These are phyloP conservation scores for Perizoma affinitatum DNA, from an alignment of 2,888 invertebrate species.

Conservation along the genomic window DNA sequence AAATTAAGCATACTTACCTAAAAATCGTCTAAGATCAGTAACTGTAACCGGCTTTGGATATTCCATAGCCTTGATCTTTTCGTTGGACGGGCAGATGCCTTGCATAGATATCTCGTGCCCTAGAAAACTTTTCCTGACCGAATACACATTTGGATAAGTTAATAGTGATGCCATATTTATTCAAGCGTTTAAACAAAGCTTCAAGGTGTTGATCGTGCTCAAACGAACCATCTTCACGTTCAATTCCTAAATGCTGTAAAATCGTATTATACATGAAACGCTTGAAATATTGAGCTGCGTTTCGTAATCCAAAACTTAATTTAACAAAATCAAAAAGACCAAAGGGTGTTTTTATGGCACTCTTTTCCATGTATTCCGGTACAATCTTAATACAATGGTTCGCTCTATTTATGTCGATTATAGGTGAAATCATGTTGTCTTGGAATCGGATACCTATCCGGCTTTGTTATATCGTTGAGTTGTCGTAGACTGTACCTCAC, in stretches of 20 bases:
- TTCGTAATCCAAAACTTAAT: constrained; percentile 23
- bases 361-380: constrained; percentile 15
- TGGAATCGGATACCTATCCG: constrained; percentile 21
- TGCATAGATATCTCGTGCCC: constrained; percentile 30
- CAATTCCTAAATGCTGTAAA: constrained; percentile 11
- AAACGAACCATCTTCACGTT: too few relatives aligned
- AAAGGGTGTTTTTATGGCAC: constrained; percentile 22
- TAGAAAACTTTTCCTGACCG: constrained; percentile 11
- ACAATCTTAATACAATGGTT: constrained; percentile 13
- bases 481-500: constrained; percentile 17
- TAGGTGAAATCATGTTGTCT: constrained; percentile 22
- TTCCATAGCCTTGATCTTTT: constrained; percentile 32
- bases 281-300: constrained; percentile 32
- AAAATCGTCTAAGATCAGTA: constrained; percentile 31
- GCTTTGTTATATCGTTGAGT: constrained; percentile 17
- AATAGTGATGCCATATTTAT: too few relatives aligned
- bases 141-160: constrained; percentile 11
- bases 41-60: constrained; percentile 28
- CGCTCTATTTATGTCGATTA: constrained; percentile 22
- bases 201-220: constrained; percentile 17
- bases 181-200: too few relatives aligned
- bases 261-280: constrained; percentile 32
- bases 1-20: constrained; percentile 58
- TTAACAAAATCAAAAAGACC: constrained; percentile 12
- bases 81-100: constrained; percentile 29